phyloP scores from a whole-genome alignment of 2,113 vertebrate species.

The Blennius ocellaris region DNA sequence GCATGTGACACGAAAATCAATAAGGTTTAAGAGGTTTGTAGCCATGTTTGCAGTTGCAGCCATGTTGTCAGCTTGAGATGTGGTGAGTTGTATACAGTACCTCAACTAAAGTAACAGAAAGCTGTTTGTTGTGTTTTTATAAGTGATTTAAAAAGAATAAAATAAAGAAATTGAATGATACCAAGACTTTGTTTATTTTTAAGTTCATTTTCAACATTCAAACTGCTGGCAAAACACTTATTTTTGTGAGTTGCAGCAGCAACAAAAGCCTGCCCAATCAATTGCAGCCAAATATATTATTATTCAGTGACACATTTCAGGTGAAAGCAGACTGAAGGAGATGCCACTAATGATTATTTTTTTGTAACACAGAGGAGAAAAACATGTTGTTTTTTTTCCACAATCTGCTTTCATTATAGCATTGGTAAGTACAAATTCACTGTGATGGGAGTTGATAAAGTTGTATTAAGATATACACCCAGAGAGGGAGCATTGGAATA shows the following conservation, averaged over 20 bases:
- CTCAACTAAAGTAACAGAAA: background rate
- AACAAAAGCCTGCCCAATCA: constrained; percentile 26
- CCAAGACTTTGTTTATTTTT: constrained; percentile 1
- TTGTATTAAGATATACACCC: constrained; percentile 2
- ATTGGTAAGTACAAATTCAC: background rate
- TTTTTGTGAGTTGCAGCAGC: constrained; percentile 16
- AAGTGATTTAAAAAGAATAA: too few relatives aligned
- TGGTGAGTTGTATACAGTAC: background rate
- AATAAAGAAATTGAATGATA: too few relatives aligned
- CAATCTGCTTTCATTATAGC: constrained; percentile 20
- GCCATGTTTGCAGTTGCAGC: background rate
- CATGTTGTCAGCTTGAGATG: background rate
- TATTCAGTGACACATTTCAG: constrained; percentile 27
- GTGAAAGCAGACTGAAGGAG: constrained; percentile 35
- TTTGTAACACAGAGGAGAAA: background rate
- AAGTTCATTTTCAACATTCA: constrained; percentile 4
- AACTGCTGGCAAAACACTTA: constrained; percentile 10
- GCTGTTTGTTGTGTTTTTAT: background rate
- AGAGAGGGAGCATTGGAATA: constrained; percentile 11
- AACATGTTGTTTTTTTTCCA: background rate
- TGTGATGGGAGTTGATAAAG: constrained; percentile 8
- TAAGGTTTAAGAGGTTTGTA: constrained; percentile 7
- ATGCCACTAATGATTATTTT: constrained; percentile 1
- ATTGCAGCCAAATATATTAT: constrained; percentile 23
- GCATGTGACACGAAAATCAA: background rate